Conservation (phyloP, 2,113 vertebrate genomes). For the Tragelaphus strepsiceros region DNA sequence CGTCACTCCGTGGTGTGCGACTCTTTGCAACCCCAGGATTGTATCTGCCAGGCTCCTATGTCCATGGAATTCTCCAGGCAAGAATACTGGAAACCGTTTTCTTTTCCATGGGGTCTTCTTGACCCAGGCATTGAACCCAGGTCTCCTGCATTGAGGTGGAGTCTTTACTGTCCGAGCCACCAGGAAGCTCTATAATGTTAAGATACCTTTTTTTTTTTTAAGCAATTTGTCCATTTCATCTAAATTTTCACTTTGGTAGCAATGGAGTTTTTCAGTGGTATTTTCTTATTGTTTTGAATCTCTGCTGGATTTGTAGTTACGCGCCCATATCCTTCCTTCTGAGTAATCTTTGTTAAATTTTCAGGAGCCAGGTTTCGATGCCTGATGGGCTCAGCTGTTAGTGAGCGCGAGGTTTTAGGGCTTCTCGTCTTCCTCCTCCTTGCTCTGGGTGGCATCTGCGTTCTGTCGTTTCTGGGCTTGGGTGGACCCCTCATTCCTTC, state of each 20-base stretch:
- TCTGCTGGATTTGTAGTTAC: background rate
- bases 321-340: background rate
- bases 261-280: background rate
- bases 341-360: background rate
- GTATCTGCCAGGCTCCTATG: background rate
- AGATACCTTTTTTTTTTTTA: background rate
- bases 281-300: background rate
- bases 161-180: background rate
- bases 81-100: background rate
- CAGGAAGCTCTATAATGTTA: background rate
- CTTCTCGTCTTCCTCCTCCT: fast-evolving
- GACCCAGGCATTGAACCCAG: background rate
- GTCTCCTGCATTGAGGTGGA: background rate
- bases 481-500: fast-evolving
- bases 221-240: background rate
- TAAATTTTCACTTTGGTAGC: background rate
- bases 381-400: background rate
- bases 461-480: background rate
- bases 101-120: background rate
- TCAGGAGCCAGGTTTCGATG: background rate
- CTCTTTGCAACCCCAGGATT: background rate
- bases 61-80: background rate
- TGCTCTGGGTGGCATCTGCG: background rate
- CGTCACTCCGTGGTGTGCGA: background rate
- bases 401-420: fast-evolving